A percentile compares a stretch with the other conserved stretches of the same genome.
Conservation (phyloP, 1,140 invertebrate genomes). For the Babylonia areolata region DNA sequence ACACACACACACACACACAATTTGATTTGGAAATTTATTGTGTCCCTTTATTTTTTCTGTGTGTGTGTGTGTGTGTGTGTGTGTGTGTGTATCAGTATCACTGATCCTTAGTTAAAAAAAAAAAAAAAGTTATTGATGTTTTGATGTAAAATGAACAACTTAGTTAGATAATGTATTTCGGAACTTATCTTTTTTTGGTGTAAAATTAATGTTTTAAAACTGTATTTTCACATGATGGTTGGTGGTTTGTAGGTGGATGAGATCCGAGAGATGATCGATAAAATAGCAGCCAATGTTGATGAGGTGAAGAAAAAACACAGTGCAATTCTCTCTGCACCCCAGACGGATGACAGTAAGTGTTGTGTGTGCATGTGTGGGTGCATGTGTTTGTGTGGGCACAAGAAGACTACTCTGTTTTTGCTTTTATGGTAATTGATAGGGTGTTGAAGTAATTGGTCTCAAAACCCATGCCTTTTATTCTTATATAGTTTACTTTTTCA, state of each 20-base stretch:
- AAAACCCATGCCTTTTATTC: neutral
- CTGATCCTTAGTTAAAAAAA: too few relatives aligned
- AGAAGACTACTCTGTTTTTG: neutral
- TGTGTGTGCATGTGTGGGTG: neutral
- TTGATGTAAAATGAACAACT: too few relatives aligned
- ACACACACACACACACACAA: neutral
- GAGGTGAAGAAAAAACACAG: conserved; percentile 99
- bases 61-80: too few relatives aligned
- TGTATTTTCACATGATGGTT: neutral
- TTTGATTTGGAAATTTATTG: too few relatives aligned
- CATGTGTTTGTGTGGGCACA: neutral
- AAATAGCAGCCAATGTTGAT: conserved; percentile 98
- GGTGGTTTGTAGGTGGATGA: conserved; percentile 88
- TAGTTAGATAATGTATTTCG: too few relatives aligned
- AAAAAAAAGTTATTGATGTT: too few relatives aligned
- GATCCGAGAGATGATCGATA: conserved; percentile 99
- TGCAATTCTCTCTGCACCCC: conserved; percentile 97
- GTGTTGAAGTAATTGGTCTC: too few relatives aligned
- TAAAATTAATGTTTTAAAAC: too few relatives aligned
- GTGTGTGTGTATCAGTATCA: too few relatives aligned
- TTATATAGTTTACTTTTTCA: conserved; percentile 34
- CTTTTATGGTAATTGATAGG: neutral
- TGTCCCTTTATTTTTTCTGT: too few relatives aligned
- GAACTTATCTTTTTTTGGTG: too few relatives aligned
- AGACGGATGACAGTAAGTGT: conserved; percentile 97